Base-by-base conservation (phyloP, 2,113 vertebrate genomes). In the Apodemus sylvaticus region DNA sequence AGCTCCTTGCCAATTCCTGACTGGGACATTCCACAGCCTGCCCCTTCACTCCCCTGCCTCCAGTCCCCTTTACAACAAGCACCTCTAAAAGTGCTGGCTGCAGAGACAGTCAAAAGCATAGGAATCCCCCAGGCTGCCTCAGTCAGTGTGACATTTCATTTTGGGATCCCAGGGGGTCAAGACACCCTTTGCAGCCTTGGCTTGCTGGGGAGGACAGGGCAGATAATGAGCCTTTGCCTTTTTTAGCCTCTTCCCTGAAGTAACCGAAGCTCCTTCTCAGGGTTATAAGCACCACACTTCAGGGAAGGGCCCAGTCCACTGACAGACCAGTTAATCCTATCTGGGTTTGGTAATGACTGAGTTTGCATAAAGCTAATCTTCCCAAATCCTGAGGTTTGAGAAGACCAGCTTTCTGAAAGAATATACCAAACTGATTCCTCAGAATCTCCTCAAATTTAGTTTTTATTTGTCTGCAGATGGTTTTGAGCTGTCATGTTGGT, bases 241-340 rank as follows among this genome's bases (percentile, higher is more conserved):
- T 93, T 96, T 93, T 92, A 83, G 88, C 74, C 66, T 93, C 92
- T 96, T 92, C 76, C 64, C 94, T 93, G 96, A 77, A 96, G 91
- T 92, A 93, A 96, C 0, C 5, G 22, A 86, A 97, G 20, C 76
- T 68, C 24, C 96, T 90, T 97, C 93, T 97, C 91, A 89, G 11
- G 5, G 76, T 95, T 92, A 78, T 83, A 51, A 8, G 71, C 66
- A 16, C 29, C 83, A 8, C 53, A 53, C 64, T 81, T 76, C 48
- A 7, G 13, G 51, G 48, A 92, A 93, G 24, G n/a, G n/a, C 92
- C 42, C 36, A 5, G 26, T 45, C 42, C n/a, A 34, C 85, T 85
- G 22, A 64, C 0, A 16, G 26, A 82, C 17, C 39, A 42, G 74
- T 85, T 89, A 58, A 60, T 73, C 34, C 68, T 7, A 62, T 73